A percentile compares a stretch with the other conserved stretches of the same genome.
These are phyloP conservation scores for Meloidogyne hapla DNA, from an alignment of 1,140 invertebrate species.

Conservation along the genomic window DNA sequence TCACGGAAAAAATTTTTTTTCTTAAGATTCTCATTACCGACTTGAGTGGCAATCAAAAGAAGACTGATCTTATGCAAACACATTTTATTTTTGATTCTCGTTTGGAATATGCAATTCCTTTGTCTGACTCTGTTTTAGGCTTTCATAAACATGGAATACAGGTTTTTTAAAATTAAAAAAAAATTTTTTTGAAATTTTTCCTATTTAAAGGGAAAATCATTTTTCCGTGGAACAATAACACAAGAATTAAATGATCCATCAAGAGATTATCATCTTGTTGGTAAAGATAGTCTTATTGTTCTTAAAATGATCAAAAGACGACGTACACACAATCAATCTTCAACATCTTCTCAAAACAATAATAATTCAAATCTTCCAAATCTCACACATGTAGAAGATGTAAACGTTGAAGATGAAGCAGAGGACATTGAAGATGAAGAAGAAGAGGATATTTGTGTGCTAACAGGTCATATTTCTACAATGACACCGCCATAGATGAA, in stretches of 20 bases:
- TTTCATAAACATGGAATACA: conserved; percentile 48
- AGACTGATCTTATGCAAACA: conserved; percentile 50
- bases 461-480: conserved; percentile 46
- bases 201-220: conserved; percentile 44
- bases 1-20: neutral
- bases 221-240: conserved; percentile 46
- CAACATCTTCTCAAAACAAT: neutral
- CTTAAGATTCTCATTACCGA: conserved; percentile 49
- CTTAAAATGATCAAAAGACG: conserved; percentile 25
- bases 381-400: too few species aligned
- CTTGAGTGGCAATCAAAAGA: conserved; percentile 44
- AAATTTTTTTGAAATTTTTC: neutral
- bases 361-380: too few species aligned
- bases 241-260: conserved; percentile 46
- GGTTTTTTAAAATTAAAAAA: neutral
- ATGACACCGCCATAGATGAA: conserved; percentile 34
- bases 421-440: conserved; percentile 10
- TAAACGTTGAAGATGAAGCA: neutral
- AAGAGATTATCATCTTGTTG: conserved; percentile 43
- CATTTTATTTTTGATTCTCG: conserved; percentile 48
- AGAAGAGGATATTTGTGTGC: conserved; percentile 36
- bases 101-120: conserved; percentile 39
- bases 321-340: neutral
- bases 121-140: conserved; percentile 51
- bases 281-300: conserved; percentile 39